These are phyloP conservation scores for Sceloporus undulatus DNA, from an alignment of 2,113 vertebrate species.

Conservation along the genomic window DNA sequence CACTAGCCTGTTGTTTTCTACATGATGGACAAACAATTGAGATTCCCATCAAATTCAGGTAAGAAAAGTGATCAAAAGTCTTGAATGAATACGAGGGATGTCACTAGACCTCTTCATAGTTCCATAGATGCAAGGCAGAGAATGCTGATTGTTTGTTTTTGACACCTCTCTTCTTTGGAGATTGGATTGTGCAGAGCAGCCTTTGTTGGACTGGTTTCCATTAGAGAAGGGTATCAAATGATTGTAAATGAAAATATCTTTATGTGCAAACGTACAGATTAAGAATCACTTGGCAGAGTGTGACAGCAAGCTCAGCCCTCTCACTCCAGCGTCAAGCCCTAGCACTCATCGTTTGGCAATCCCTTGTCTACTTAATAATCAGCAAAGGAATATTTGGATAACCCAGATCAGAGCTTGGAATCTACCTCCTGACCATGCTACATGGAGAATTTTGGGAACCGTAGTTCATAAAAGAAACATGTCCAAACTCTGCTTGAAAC, in stretches of 20 bases:
- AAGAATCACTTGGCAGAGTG: background rate
- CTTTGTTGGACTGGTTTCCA: background rate
- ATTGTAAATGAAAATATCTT: background rate
- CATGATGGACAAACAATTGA: background rate
- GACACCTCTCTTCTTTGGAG: background rate
- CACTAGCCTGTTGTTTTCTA: background rate
- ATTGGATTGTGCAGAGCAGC: background rate
- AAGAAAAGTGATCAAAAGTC: background rate
- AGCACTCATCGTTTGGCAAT: background rate
- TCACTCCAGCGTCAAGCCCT: too few species aligned
- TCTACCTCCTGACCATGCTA: background rate
- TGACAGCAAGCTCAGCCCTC: background rate
- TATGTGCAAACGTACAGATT: background rate
- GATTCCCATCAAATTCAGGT: background rate
- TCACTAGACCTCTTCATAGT: background rate
- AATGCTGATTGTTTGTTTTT: background rate
- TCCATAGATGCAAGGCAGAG: background rate
- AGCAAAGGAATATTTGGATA: background rate
- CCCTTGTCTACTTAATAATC: background rate
- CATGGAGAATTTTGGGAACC: background rate
- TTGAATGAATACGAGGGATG: too few species aligned
- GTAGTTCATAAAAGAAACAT: background rate
- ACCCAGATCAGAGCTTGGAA: too few species aligned
- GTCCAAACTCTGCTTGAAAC: too few species aligned
- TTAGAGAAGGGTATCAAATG: background rate